phyloP scores from a whole-genome alignment of 2,797 vertebrate species.

The Gymnoscopelus braueri region DNA sequence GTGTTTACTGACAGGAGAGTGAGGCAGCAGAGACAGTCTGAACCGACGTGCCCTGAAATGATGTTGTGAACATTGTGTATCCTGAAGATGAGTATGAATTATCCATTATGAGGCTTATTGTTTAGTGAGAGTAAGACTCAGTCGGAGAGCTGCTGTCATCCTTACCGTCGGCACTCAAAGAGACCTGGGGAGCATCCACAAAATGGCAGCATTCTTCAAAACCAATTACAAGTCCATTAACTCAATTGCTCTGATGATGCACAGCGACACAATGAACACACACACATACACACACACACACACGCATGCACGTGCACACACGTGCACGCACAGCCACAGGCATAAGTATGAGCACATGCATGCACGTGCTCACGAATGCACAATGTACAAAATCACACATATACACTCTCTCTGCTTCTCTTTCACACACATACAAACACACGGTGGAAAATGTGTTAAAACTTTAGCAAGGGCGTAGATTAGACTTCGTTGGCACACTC shows the following conservation, averaged over 20 bases:
- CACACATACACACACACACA: constrained; percentile 8
- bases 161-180: constrained; percentile 49
- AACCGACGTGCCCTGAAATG: no score
- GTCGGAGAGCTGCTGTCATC: constrained; percentile 27
- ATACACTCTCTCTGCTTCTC: background rate
- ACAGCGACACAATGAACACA: constrained; percentile 23
- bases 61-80: background rate
- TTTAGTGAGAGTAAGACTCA: constrained; percentile 33
- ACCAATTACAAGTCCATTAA: constrained; percentile 64
- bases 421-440: constrained; percentile 4
- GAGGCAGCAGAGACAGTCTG: no score
- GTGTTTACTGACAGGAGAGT: no score
- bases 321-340: no score
- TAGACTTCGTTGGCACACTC: background rate
- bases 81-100: constrained; percentile 23
- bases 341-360: no score
- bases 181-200: constrained; percentile 55
- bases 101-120: constrained; percentile 34
- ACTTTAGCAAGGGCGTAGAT: no score
- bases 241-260: constrained; percentile 53
- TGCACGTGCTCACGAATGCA: background rate
- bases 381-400: background rate
- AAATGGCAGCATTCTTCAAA: constrained; percentile 57
- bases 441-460: background rate
- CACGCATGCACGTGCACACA: background rate